Evolutionary conservation across 2,113 vertebrate species (phyloP).

Genomic region (Scolopax mira): DNA sequence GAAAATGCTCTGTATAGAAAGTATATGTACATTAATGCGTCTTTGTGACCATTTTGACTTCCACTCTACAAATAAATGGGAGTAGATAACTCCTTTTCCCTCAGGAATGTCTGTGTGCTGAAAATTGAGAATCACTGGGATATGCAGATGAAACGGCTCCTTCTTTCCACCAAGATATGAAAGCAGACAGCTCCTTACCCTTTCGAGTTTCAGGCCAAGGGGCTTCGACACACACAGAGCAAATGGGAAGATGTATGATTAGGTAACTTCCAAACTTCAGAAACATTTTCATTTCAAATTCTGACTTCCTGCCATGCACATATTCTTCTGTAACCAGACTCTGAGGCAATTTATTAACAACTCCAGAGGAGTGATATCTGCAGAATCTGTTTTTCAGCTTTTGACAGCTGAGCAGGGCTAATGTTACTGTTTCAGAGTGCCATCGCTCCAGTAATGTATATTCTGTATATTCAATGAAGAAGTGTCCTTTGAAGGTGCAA

Average conservation of each 20-base stretch:
- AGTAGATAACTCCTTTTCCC: neutral
- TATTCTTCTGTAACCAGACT: neutral
- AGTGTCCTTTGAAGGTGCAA: slow-evolving; percentile 4
- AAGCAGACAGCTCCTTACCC: neutral
- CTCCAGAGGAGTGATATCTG: slow-evolving; percentile 15
- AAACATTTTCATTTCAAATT: slow-evolving; percentile 23
- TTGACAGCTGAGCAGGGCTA: neutral
- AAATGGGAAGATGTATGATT: neutral
- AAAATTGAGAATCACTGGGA: neutral
- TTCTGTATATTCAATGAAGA: neutral
- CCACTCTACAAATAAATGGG: neutral
- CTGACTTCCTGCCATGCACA: slow-evolving; percentile 15
- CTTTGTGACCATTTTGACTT: neutral
- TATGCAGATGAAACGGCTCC: slow-evolving; percentile 5
- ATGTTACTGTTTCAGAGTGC: neutral
- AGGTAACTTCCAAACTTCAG: slow-evolving; percentile 20
- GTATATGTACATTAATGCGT: neutral
- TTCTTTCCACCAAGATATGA: neutral
- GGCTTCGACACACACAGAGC: neutral
- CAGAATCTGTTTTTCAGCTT: slow-evolving; percentile 18
- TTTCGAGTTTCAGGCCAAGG: neutral
- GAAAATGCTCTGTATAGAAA: neutral
- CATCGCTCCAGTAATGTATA: neutral
- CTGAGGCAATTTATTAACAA: slow-evolving; percentile 9
- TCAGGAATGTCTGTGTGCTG: neutral